These are phyloP conservation scores for Iselma pallidipennis DNA, from an alignment of 2,888 invertebrate species.

Conservation along the genomic window DNA sequence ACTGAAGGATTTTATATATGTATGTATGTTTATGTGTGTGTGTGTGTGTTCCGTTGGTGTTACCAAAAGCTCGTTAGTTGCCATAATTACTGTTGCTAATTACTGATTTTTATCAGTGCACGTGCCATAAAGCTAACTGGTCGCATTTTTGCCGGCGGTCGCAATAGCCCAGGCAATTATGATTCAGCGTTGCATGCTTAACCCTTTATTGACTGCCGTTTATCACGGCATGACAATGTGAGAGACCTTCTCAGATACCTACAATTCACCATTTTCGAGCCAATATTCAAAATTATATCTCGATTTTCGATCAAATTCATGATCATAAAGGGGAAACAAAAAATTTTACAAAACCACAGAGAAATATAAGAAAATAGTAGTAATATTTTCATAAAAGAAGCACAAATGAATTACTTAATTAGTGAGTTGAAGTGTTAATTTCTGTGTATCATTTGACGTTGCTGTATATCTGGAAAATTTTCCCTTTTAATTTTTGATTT, in stretches of 20 bases:
- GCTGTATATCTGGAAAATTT: too few species aligned
- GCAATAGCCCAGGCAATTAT: slow-evolving; percentile 48
- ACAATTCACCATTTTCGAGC: not conserved
- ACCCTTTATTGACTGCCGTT: slow-evolving; percentile 54
- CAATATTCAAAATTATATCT: too few species aligned
- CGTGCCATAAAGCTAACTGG: slow-evolving; percentile 51
- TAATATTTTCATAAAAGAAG: too few species aligned
- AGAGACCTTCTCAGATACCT: slow-evolving; percentile 24
- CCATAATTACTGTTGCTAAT: slow-evolving; percentile 58
- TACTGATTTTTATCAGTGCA: slow-evolving; percentile 58
- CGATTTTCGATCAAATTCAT: too few species aligned
- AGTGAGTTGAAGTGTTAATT: too few species aligned
- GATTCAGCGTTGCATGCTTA: slow-evolving; percentile 54
- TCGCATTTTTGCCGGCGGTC: slow-evolving; percentile 47
- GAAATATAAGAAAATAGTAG: too few species aligned
- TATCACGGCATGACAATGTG: slow-evolving; percentile 49
- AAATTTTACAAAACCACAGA: too few species aligned
- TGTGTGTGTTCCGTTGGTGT: slow-evolving; percentile 10
- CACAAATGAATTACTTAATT: too few species aligned
- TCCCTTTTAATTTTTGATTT: too few species aligned
- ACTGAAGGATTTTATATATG: slow-evolving; percentile 22
- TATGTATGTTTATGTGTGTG: not conserved
- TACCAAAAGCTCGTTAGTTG: slow-evolving; percentile 55
- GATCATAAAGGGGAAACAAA: too few species aligned
- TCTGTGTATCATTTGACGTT: too few species aligned